Evolutionary conservation across 2,797 vertebrate species (phyloP).

Genomic region (Amphiprion clarkii): DNA sequence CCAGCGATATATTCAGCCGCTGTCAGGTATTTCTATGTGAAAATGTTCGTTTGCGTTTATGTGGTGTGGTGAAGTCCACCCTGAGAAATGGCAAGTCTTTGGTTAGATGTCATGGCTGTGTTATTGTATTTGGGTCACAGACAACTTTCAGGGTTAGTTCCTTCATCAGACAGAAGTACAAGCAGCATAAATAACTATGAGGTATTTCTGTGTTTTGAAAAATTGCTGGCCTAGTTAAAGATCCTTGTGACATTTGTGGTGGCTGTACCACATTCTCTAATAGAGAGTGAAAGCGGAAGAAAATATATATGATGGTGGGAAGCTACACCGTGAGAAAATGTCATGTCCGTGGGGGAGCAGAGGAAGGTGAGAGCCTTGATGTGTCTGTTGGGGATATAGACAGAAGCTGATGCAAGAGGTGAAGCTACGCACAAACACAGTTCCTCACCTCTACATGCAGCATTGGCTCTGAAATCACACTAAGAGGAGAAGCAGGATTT

Average conservation of each 20-base stretch:
- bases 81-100: neutral
- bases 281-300: constrained; percentile 49
- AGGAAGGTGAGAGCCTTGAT: too few species aligned
- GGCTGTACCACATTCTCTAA: constrained; percentile 37
- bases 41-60: neutral
- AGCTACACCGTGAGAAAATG: neutral
- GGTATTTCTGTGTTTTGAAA: constrained; percentile 47
- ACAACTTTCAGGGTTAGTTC: constrained; percentile 5
- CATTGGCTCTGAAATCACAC: neutral
- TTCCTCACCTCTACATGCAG: neutral
- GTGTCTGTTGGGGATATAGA: neutral
- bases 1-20: constrained; percentile 89
- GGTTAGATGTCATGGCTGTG: neutral
- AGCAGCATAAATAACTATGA: constrained; percentile 10
- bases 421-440: neutral
- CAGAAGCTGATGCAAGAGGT: neutral
- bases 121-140: constrained; percentile 2
- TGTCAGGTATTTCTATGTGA: constrained; percentile 86
- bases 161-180: constrained; percentile 25
- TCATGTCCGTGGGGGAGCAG: constrained; percentile 3
- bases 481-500: neutral
- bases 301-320: constrained; percentile 13
- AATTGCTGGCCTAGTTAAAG: constrained; percentile 18
- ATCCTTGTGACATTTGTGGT: constrained; percentile 33
- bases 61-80: neutral